A percentile compares a stretch with the other conserved stretches of the same genome.
These are phyloP conservation scores for Pseudorasbora parva DNA, from an alignment of 2,113 vertebrate genomes.

Conservation along the genomic window DNA sequence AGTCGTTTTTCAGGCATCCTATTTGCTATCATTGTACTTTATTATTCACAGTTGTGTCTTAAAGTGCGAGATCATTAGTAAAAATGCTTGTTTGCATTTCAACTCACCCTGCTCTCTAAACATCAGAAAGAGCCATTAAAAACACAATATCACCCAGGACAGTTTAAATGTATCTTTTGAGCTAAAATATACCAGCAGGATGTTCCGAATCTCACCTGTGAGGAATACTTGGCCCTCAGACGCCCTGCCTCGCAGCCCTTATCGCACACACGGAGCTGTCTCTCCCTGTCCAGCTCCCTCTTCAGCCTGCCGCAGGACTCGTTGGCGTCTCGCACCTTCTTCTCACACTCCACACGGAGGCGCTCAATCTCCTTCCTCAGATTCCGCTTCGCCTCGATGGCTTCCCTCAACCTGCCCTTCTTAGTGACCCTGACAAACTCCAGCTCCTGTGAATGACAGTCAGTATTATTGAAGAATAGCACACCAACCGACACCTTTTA, in stretches of 20 bases:
- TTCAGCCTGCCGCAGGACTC: conserved; percentile 88
- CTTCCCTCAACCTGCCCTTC: conserved; percentile 93
- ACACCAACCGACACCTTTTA: not conserved
- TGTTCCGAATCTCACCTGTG: conserved; percentile 78
- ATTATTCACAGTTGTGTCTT: not conserved
- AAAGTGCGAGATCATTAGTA: not conserved
- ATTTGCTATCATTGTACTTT: not conserved
- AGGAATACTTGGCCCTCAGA: conserved; percentile 90
- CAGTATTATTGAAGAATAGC: not conserved
- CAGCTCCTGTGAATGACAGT: conserved; percentile 80
- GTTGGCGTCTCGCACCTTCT: conserved; percentile 92
- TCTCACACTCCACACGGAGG: conserved; percentile 88
- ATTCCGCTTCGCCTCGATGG: conserved; percentile 92
- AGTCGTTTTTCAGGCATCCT: not conserved
- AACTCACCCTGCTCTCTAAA: not conserved
- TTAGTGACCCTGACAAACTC: conserved; percentile 95
- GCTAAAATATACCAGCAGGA: not conserved
- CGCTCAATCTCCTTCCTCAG: conserved; percentile 94
- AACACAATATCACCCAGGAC: not conserved
- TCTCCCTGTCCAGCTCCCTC: conserved; percentile 89
- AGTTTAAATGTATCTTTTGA: not conserved
- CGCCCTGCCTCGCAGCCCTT: conserved; percentile 90
- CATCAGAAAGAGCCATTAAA: not conserved
- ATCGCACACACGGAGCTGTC: conserved; percentile 89
- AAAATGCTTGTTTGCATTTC: not conserved